Conservation (phyloP, 2,888 invertebrate species). For the Melikaiella ostensackeni region DNA sequence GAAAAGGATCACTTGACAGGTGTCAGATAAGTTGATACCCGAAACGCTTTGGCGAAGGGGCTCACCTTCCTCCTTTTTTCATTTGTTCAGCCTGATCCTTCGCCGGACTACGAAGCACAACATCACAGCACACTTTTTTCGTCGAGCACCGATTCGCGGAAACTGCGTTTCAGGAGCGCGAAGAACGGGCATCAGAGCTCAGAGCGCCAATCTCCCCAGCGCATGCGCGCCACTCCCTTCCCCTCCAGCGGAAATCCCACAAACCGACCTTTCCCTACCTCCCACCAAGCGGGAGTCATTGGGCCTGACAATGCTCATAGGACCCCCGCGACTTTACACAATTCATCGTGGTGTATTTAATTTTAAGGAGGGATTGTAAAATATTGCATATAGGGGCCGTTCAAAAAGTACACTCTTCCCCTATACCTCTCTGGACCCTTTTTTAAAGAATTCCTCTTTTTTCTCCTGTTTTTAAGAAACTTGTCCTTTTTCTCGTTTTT, state of each 20-base stretch:
- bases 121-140: slow-evolving; percentile 65
- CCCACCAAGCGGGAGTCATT: neutral
- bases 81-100: slow-evolving; percentile 33
- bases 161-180: slow-evolving; percentile 69
- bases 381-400: too few species aligned
- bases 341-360: neutral
- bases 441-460: too few species aligned
- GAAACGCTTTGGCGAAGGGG: slow-evolving; percentile 18
- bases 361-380: too few species aligned
- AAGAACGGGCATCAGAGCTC: slow-evolving; percentile 45
- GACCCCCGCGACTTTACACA: slow-evolving; percentile 5
- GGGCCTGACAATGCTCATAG: neutral
- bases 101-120: slow-evolving; percentile 47
- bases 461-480: too few species aligned
- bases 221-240: slow-evolving; percentile 45
- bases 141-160: slow-evolving; percentile 73
- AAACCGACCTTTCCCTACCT: neutral
- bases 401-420: too few species aligned
- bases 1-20: slow-evolving; percentile 35
- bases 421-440: too few species aligned
- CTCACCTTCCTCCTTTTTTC: slow-evolving; percentile 39
- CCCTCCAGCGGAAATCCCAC: slow-evolving; percentile 20
- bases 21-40: slow-evolving; percentile 2
- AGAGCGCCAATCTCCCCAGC: slow-evolving; percentile 48
- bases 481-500: too few species aligned